Percentiles rank a stretch among this genome's conserved stretches.
Evolutionary conservation across 2,888 invertebrate genomes (phyloP).

Genomic region (Diabrotica balteata): DNA sequence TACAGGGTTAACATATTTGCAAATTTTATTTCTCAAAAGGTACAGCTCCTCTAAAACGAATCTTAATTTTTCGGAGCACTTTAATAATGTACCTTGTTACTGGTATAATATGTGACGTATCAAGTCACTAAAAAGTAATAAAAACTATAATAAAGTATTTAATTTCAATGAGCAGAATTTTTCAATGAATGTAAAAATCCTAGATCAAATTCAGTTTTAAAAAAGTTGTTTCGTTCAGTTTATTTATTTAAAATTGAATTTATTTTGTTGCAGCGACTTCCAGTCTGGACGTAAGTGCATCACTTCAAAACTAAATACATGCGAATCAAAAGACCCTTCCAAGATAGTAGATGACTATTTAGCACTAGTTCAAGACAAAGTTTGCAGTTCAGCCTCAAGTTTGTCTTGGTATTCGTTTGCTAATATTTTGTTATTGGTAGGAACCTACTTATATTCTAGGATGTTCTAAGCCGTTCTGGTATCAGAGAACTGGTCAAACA

Average conservation of each 20-base stretch:
- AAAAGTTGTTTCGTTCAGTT: too few relatives aligned
- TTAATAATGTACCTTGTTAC: too few relatives aligned
- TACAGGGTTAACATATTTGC: too few relatives aligned
- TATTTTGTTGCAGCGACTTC: slow-evolving; percentile 16
- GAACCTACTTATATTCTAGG: slow-evolving; percentile 18
- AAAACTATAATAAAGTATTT: too few relatives aligned
- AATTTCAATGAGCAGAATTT: too few relatives aligned
- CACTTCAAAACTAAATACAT: neutral
- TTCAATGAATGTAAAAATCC: too few relatives aligned
- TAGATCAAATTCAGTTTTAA: too few relatives aligned
- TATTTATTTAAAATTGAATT: neutral
- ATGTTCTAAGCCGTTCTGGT: slow-evolving; percentile 10
- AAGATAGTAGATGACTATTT: slow-evolving; percentile 16
- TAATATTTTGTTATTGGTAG: slow-evolving; percentile 8
- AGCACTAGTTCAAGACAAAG: neutral
- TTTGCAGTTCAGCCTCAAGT: slow-evolving; percentile 18
- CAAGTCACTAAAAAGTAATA: too few relatives aligned
- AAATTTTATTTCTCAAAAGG: too few relatives aligned
- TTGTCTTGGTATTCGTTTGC: slow-evolving; percentile 11
- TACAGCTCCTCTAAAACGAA: too few relatives aligned
- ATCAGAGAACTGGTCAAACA: neutral
- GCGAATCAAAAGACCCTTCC: neutral
- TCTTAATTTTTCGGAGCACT: too few relatives aligned
- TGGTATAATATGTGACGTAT: too few relatives aligned
- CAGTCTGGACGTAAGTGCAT: neutral